Conservation (phyloP, 2,113 vertebrate species). For the Microcebus ravelobensis region DNA sequence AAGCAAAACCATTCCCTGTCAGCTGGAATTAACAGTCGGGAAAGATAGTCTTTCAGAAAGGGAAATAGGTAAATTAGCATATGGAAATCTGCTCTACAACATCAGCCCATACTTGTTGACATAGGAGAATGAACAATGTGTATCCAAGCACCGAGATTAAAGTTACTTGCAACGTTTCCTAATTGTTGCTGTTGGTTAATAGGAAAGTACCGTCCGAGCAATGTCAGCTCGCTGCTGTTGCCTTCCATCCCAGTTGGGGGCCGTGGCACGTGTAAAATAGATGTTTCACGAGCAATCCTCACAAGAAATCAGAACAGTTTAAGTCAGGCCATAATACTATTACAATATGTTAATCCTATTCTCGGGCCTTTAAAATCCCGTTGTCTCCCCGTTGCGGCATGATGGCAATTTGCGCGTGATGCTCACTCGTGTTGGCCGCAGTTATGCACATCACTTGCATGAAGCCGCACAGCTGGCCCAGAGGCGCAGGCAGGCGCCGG, state of each 20-base stretch:
- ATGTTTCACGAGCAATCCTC: constrained; percentile 15
- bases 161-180: constrained; percentile 80
- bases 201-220: constrained; percentile 70
- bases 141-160: constrained; percentile 78
- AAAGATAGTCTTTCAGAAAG: constrained; percentile 75
- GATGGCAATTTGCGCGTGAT: constrained; percentile 38
- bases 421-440: constrained; percentile 60
- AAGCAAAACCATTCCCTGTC: constrained; percentile 83
- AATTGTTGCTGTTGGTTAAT: constrained; percentile 81
- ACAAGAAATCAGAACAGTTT: constrained; percentile 61
- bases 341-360: constrained; percentile 50
- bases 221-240: constrained; percentile 45
- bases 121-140: constrained; percentile 75
- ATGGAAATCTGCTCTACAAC: constrained; percentile 78
- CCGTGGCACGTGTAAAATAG: constrained; percentile 61
- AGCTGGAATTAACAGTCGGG: constrained; percentile 80
- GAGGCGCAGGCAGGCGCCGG: constrained; percentile 57
- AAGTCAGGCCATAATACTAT: constrained; percentile 33
- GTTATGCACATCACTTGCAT: constrained; percentile 32
- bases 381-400: constrained; percentile 40
- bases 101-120: constrained; percentile 75
- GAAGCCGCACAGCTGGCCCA: constrained; percentile 66
- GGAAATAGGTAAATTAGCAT: constrained; percentile 80
- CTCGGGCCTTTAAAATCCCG: constrained; percentile 59
- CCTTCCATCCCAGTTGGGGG: neutral